Evolutionary conservation across 2,113 vertebrate genomes (phyloP), one percentile per base, ranked within the genome.

Genomic region (Mobula birostris): DNA sequence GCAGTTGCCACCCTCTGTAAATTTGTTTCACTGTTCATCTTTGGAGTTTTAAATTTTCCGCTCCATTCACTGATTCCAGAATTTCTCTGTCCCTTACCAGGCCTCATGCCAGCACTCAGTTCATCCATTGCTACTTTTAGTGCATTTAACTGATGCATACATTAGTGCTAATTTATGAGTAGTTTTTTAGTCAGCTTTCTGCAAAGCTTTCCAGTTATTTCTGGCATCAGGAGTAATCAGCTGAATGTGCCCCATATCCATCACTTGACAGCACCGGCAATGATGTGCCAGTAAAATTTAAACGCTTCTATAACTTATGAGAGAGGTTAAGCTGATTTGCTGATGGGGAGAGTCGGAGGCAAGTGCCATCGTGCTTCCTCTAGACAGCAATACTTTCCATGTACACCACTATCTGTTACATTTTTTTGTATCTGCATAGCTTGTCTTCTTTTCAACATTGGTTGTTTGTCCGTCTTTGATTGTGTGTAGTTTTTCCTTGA

Each of bases 221-320:
- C 21, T 61, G 56, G 56, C 24, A 87, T 61, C 83, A 56, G 40
- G 83, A 56, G 83, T 87, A 61, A 87, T 74, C 40, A 58, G 83
- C 83, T 87, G 83, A 61, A 58, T 87, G 48, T 87, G 48, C 19
- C 9, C 56, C 19, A 58, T 61, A 61, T 87, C 21, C 48, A 87
- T 87, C 83, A 87, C 61, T 87, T 87, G 83, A 87, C 19, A 87
- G 36, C 83, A 87, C 7, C 58, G 29, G 24, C 83, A 87, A 21
- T 61, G 83, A 27, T 27, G 56, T 48, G 21, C 14, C 7, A 87
- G 48, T 56, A 87, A 87, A 87, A 27, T 61, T 48, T 24, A 2
- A 24, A 87, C 19, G 61, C 17, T 61, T 1, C 21, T 87, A 24
- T 48, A 61, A 87, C 48, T 24, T 87, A 24, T 61, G 83, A 61